Conservation (phyloP, 2,113 vertebrate genomes). For the Tragelaphus scriptus region DNA sequence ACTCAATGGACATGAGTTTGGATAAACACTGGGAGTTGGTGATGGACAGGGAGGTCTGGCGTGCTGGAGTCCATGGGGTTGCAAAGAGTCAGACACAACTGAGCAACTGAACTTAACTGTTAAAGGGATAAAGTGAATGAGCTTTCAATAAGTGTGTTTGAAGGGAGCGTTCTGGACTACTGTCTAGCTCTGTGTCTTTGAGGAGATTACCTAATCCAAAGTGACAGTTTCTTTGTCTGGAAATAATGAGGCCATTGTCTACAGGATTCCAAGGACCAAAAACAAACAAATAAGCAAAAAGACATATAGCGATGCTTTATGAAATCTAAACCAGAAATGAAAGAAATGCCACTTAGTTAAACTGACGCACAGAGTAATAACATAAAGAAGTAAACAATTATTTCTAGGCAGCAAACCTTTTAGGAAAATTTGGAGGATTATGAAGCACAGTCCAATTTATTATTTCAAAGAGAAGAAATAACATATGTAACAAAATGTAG, state of each 20-base stretch:
- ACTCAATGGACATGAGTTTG: neutral
- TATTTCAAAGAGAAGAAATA: neutral
- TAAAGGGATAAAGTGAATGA: neutral
- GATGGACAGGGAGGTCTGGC: neutral
- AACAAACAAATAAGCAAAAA: neutral
- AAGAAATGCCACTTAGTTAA: neutral
- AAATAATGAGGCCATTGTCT: neutral
- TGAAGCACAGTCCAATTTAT: neutral
- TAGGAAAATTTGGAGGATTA: neutral
- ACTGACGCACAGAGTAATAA: neutral
- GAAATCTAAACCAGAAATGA: neutral
- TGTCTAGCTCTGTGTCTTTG: neutral
- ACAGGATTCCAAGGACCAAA: neutral
- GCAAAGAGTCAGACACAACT: neutral
- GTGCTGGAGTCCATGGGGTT: neutral
- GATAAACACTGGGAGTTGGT: neutral
- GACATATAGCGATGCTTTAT: neutral
- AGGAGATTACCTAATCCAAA: neutral
- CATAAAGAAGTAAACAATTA: neutral
- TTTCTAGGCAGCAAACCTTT: neutral
- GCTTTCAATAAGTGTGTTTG: neutral
- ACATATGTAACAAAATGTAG: neutral
- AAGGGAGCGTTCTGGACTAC: neutral
- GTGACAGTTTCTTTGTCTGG: neutral
- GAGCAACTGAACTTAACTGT: neutral